These are phyloP conservation scores for Cerastis rubricosa DNA, from an alignment of 2,888 invertebrate genomes.

Conservation along the genomic window DNA sequence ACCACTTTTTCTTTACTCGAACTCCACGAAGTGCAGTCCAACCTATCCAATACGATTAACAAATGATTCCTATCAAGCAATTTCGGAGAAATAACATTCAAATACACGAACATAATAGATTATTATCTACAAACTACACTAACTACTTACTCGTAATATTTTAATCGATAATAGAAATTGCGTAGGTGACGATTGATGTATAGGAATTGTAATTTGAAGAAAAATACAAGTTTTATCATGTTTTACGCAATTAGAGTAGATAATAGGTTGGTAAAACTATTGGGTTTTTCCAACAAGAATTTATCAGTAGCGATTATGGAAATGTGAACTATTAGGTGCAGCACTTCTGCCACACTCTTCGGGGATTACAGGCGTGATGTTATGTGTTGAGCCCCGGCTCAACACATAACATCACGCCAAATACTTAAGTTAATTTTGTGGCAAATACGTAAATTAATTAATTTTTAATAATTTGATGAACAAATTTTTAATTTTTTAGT, in stretches of 20 bases:
- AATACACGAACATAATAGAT: conserved; percentile 5
- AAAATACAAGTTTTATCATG: not conserved
- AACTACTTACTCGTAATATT: conserved; percentile 8
- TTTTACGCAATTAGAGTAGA: not conserved
- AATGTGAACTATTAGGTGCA: not conserved
- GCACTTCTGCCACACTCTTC: not conserved
- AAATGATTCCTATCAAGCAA: not conserved
- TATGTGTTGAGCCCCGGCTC: too few relatives aligned
- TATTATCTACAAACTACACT: conserved; percentile 8
- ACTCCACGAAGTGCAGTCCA: too few relatives aligned
- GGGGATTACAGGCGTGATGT: too few relatives aligned
- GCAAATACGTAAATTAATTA: too few relatives aligned
- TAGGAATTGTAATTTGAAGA: not conserved
- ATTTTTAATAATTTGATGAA: too few relatives aligned
- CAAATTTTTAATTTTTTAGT: too few relatives aligned
- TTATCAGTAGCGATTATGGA: not conserved
- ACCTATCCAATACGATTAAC: not conserved
- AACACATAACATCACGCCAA: too few relatives aligned
- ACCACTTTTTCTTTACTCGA: not conserved
- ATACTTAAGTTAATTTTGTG: too few relatives aligned
- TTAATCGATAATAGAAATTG: conserved; percentile 5
- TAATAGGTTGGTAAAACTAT: not conserved
- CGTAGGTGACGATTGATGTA: not conserved
- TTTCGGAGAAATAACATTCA: conserved; percentile 17
- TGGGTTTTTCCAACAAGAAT: not conserved